phyloP scores from a whole-genome alignment of 2,797 vertebrate genomes.

The Gouania willdenowi region DNA sequence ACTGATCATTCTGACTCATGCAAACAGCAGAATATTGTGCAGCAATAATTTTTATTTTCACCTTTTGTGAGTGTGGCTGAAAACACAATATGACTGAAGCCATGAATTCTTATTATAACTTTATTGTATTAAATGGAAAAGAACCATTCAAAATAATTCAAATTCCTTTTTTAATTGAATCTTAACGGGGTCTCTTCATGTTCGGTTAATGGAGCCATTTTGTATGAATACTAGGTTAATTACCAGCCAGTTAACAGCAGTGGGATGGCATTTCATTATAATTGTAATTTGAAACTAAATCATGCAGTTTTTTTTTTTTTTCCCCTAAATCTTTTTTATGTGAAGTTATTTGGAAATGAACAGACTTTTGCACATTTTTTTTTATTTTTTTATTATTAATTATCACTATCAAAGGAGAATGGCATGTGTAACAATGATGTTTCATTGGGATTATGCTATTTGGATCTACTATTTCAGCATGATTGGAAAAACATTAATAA shows the following conservation, averaged over 20 bases:
- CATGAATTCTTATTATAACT: neutral
- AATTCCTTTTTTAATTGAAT: conserved; percentile 30
- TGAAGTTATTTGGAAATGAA: too few relatives aligned
- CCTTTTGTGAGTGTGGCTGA: conserved; percentile 45
- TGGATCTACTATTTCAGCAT: too few relatives aligned
- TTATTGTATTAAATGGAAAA: conserved; percentile 28
- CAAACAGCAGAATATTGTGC: conserved; percentile 42
- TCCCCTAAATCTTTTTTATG: too few relatives aligned
- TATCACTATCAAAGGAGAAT: too few relatives aligned
- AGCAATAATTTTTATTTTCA: conserved; percentile 14
- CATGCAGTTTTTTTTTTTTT: too few relatives aligned
- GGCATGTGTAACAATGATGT: too few relatives aligned
- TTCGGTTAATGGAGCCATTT: conserved; percentile 21
- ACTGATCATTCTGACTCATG: conserved; percentile 30
- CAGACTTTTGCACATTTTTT: too few relatives aligned
- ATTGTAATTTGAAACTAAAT: too few relatives aligned
- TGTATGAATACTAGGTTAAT: conserved; percentile 5
- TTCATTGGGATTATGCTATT: too few relatives aligned
- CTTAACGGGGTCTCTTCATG: conserved; percentile 22
- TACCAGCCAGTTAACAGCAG: neutral
- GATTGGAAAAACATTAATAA: too few relatives aligned
- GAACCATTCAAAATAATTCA: conserved; percentile 9
- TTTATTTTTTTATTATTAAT: too few relatives aligned
- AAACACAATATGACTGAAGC: conserved; percentile 20
- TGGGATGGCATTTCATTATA: neutral